Conservation (phyloP, 2,797 vertebrate species). For the Danio choprae region DNA sequence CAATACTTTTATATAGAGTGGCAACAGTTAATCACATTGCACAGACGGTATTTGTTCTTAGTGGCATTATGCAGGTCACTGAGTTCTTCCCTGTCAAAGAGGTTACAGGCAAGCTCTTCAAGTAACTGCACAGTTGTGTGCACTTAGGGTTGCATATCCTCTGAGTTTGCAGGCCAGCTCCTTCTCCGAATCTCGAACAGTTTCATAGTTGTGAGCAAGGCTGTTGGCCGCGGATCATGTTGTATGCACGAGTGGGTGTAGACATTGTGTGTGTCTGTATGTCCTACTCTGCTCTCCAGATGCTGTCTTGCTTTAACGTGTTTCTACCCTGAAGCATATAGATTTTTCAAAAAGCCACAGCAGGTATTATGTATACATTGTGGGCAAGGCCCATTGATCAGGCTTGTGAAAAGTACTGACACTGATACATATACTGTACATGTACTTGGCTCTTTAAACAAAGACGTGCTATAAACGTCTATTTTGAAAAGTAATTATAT, state of each 20-base stretch:
- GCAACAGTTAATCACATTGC: background rate
- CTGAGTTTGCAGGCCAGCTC: constrained; percentile 22
- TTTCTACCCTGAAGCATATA: constrained; percentile 22
- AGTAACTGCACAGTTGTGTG: background rate
- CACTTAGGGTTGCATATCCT: constrained; percentile 18
- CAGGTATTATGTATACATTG: constrained; percentile 9
- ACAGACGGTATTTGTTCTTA: background rate
- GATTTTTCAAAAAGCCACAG: constrained; percentile 32
- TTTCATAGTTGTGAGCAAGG: constrained; percentile 29
- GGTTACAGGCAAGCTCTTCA: background rate
- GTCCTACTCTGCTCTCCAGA: constrained; percentile 17
- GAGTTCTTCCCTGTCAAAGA: constrained; percentile 13
- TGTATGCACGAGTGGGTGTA: constrained; percentile 11
- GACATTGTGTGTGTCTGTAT: background rate
- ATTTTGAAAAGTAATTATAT: background rate
- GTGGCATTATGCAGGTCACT: background rate
- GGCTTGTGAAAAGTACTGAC: constrained; percentile 24
- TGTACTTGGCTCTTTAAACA: background rate
- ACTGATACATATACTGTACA: background rate
- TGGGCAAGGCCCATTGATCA: background rate
- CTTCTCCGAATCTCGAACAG: background rate
- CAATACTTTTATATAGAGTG: background rate
- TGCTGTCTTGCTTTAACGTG: constrained; percentile 32
- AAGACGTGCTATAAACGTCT: background rate
- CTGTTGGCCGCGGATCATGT: constrained; percentile 14